These are phyloP conservation scores for Apodemus speciosus DNA, from an alignment of 2,113 vertebrate genomes.

Conservation along the genomic window DNA sequence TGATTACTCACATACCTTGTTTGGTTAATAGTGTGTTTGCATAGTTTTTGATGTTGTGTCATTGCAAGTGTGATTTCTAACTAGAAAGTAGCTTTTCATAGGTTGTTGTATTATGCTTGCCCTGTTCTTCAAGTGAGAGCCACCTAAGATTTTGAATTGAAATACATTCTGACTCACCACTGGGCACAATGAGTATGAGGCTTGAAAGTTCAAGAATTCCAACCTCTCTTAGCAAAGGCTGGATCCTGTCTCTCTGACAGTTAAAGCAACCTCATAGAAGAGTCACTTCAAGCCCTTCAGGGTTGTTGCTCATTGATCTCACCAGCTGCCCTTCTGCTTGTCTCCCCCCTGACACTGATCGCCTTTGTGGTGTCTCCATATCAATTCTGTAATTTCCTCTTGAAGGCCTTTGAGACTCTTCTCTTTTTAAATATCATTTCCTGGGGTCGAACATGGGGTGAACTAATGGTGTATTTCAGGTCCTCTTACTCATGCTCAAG, in stretches of 20 bases:
- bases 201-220: background rate
- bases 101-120: background rate
- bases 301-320: background rate
- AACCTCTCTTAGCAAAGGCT: background rate
- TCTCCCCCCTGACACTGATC: background rate
- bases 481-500: background rate
- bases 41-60: background rate
- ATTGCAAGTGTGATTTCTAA: background rate
- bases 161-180: background rate
- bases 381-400: background rate
- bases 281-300: background rate
- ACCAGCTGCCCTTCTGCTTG: background rate
- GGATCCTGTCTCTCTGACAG: background rate
- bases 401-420: background rate
- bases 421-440: background rate
- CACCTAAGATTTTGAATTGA: background rate
- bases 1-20: background rate
- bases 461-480: rapidly evolving
- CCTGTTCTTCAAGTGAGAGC: background rate
- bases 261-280: background rate
- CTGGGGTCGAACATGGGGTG: background rate
- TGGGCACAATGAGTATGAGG: background rate
- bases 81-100: background rate
- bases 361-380: background rate
- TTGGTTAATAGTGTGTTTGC: background rate